phyloP scores from a whole-genome alignment of 2,113 vertebrate genomes.

The Nesoenas mayeri region DNA sequence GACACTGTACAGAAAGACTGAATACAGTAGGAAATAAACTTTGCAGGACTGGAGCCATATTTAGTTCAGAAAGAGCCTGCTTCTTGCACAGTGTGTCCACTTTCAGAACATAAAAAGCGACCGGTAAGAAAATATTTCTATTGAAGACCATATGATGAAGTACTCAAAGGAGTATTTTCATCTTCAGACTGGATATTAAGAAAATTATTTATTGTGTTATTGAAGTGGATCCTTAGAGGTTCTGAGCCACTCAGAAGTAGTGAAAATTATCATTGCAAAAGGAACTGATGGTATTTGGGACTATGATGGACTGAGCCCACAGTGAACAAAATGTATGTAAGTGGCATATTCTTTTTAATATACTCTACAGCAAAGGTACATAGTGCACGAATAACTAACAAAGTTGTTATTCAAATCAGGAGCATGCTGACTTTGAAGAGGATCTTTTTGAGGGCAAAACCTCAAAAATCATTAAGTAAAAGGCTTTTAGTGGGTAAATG shows the following conservation, averaged over 20 bases:
- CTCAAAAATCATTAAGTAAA: background rate
- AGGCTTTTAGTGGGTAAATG: background rate
- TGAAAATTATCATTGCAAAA: background rate
- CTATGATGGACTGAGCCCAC: background rate
- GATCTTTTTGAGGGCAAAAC: background rate
- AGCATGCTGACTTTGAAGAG: background rate
- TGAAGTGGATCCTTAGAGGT: background rate
- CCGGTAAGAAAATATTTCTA: background rate
- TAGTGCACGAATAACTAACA: fast-evolving
- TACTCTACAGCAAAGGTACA: background rate
- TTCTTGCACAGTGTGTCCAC: background rate
- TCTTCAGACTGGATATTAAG: background rate
- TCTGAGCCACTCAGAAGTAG: background rate
- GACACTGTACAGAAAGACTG: background rate
- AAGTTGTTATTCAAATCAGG: background rate
- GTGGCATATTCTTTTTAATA: background rate
- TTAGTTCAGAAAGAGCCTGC: background rate
- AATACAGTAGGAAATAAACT: background rate
- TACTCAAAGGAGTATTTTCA: background rate
- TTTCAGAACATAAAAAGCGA: background rate
- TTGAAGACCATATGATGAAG: background rate
- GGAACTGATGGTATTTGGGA: background rate
- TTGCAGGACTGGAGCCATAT: background rate
- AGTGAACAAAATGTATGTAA: background rate
- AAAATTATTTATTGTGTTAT: background rate